phyloP scores from a whole-genome alignment of 2,888 invertebrate genomes.

The Dryobotodes eremita region DNA sequence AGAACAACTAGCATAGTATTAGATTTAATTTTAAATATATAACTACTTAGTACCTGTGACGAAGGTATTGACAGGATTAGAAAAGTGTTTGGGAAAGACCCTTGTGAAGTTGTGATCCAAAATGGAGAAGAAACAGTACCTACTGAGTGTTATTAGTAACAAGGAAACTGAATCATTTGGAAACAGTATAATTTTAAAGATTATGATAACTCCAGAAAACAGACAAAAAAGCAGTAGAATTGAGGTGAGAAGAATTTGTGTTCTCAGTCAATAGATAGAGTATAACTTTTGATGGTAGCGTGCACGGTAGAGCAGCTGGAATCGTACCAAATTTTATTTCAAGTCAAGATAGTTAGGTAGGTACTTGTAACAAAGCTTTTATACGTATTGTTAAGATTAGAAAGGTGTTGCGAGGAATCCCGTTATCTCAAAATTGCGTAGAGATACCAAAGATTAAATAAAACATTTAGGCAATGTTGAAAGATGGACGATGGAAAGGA shows the following conservation, averaged over 20 bases:
- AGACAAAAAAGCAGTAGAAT: not conserved
- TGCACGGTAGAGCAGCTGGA: not conserved
- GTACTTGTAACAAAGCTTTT: slow-evolving; percentile 17
- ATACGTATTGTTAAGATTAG: slow-evolving; percentile 12
- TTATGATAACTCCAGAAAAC: not conserved
- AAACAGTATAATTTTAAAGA: not conserved
- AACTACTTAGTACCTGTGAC: not conserved
- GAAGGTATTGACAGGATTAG: not conserved
- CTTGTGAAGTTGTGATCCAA: not conserved
- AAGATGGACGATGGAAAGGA: not conserved
- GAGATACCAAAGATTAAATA: not conserved
- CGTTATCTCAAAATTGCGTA: slow-evolving; percentile 14
- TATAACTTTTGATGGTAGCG: not conserved
- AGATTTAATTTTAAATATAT: not conserved
- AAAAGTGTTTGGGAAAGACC: not conserved
- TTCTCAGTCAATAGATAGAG: not conserved
- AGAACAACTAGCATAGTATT: not conserved
- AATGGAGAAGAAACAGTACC: not conserved
- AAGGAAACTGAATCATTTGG: no score
- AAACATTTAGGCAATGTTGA: not conserved
- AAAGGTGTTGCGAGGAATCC: slow-evolving; percentile 15
- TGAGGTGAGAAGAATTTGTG: no score
- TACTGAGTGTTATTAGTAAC: not conserved
- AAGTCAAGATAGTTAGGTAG: not conserved
- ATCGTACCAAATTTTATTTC: not conserved